Evolutionary conservation across 1,140 invertebrate species (phyloP), one percentile per base, ranked within the genome.

Genomic region (Pseudomyrmex flavicornis): DNA sequence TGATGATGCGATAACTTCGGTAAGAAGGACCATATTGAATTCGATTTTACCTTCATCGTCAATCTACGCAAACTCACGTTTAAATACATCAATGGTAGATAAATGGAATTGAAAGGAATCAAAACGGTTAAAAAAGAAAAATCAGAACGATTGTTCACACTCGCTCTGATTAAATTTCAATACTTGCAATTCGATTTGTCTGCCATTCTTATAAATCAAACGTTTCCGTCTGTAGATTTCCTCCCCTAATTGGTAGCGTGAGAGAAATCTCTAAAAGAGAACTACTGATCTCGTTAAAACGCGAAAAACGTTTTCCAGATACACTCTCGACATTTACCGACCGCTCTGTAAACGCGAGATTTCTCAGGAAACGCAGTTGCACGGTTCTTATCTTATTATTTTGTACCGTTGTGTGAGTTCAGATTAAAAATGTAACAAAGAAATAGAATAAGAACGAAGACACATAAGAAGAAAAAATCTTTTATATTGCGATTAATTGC

Each of bases 271-370:
- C 22, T 20, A 20, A 62, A 7, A 46, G 35, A 35, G 35, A 58
- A 54, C 10, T 12, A 10, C 48, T 1, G 3, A 17, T n/a, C 50
- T 48, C 22, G 3, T 0, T 48, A 48, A 54, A 68, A 44, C 54
- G 46, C 9, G 15, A 35, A 12, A 26, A 61, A 12, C 12, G 13
- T 52, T 52, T n/a, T 48, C 72, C 65, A 70, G 88, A 85, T 91
- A 91, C 88, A 90, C 85, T 92, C 87, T 91, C 91, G 56, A 58
- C 79, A 76, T 88, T 91, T 91, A 92, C 89, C 58, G 91, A 92
- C 91, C 92, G 92, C 91, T 88, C 80, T 88, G 89, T 92, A 92
- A 92, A 76, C 63, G 65, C 72, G 90, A 91, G 88, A 92, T 92
- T 92, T 92, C 88, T 86, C 91, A 62, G 84, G 50, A 20, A 35